A percentile compares a stretch with the other conserved stretches of the same genome.
Conservation (phyloP, 2,888 invertebrate genomes). For the Rambutsinella grinnellia region DNA sequence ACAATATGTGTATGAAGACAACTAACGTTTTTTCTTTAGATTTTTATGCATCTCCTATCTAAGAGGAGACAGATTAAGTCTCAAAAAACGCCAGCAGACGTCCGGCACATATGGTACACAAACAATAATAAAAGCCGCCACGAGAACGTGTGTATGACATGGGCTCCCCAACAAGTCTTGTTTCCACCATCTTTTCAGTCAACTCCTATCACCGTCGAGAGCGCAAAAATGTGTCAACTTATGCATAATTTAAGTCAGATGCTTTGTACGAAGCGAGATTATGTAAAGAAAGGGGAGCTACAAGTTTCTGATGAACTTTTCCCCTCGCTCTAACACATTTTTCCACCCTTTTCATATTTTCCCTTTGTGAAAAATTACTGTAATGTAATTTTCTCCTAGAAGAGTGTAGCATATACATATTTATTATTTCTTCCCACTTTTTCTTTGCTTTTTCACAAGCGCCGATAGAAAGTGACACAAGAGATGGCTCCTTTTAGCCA, state of each 20-base stretch:
- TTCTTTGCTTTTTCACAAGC: not conserved
- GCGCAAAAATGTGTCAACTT: slow-evolving; percentile 52
- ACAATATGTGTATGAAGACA: no score
- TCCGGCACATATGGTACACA: slow-evolving; percentile 38
- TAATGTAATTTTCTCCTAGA: slow-evolving; percentile 4
- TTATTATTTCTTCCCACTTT: slow-evolving; percentile 5
- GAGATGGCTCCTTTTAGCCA: not conserved
- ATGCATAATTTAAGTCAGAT: slow-evolving; percentile 56
- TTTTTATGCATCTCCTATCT: no score
- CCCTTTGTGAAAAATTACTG: not conserved
- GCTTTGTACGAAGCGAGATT: slow-evolving; percentile 25
- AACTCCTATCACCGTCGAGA: slow-evolving; percentile 30
- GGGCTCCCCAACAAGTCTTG: not conserved
- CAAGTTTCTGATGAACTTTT: slow-evolving; percentile 15
- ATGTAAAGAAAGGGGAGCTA: slow-evolving; percentile 6
- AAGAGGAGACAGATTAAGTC: no score
- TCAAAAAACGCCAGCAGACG: slow-evolving; percentile 23
- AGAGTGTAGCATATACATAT: not conserved
- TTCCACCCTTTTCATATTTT: not conserved
- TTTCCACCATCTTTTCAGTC: slow-evolving; percentile 28
- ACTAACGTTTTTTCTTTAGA: no score
- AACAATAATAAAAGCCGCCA: not conserved
- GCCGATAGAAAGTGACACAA: not conserved
- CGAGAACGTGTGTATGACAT: not conserved
- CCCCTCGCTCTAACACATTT: not conserved